Evolutionary conservation across 2,888 invertebrate genomes (phyloP).

Genomic region (Ptychoptera contaminata): DNA sequence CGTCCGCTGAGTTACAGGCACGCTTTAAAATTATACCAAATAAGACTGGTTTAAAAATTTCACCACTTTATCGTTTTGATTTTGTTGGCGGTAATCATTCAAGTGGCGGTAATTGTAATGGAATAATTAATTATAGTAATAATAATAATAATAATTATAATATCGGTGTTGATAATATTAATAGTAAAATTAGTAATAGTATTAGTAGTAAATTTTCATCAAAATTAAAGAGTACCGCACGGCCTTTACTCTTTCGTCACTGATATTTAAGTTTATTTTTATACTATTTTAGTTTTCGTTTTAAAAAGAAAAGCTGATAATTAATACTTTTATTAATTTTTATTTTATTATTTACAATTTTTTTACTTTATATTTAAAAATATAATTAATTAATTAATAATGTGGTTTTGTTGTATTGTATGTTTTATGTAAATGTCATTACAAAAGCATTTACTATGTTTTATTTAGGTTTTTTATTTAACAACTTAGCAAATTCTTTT

Average conservation of each 20-base stretch:
- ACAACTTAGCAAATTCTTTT: no score
- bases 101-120: not conserved
- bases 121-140: slow-evolving; percentile 11
- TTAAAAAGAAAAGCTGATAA: no score
- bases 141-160: slow-evolving; percentile 7
- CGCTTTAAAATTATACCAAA: slow-evolving; percentile 36
- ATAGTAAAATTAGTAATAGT: not conserved
- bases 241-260: slow-evolving; percentile 30
- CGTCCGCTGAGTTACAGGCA: slow-evolving; percentile 30
- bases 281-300: no score
- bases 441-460: no score
- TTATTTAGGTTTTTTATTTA: no score
- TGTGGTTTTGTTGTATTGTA: no score
- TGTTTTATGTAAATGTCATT: no score
- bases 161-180: not conserved
- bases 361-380: no score
- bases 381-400: no score
- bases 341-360: no score
- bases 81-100: slow-evolving; percentile 18
- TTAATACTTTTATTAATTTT: no score
- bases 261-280: slow-evolving; percentile 16
- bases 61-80: slow-evolving; percentile 28
- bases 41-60: slow-evolving; percentile 38
- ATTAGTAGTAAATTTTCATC: slow-evolving; percentile 15
- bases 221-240: slow-evolving; percentile 29